These are phyloP conservation scores for Zaprionus bogoriensis DNA, from an alignment of 2,888 invertebrate species.

Conservation along the genomic window DNA sequence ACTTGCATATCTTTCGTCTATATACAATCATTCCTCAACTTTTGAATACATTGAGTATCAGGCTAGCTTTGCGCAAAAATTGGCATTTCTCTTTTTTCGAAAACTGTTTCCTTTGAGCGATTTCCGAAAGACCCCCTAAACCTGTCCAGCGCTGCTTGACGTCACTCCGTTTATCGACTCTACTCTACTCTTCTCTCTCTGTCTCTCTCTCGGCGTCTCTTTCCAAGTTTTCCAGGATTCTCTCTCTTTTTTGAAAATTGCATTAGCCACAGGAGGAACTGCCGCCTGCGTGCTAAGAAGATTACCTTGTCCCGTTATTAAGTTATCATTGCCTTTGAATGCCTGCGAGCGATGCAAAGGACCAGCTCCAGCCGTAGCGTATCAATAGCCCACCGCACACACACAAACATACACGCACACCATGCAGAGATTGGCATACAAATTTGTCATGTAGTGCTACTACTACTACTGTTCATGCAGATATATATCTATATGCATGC, in stretches of 20 bases:
- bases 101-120: too few relatives aligned
- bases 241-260: background rate
- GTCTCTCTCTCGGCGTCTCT: background rate
- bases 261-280: background rate
- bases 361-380: background rate
- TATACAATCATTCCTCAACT: too few relatives aligned
- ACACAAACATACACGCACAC: constrained; percentile 3
- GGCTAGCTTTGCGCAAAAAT: too few relatives aligned
- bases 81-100: too few relatives aligned
- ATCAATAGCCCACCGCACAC: background rate
- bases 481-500: too few relatives aligned
- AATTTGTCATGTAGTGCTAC: too few relatives aligned
- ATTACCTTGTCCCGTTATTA: constrained; percentile 5
- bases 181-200: background rate
- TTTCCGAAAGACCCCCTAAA: too few relatives aligned
- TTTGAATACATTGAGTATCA: too few relatives aligned
- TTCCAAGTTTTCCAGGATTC: background rate
- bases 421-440: too few relatives aligned
- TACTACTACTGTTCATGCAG: background rate
- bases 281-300: background rate
- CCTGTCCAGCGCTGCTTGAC: too few relatives aligned
- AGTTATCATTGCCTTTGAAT: constrained; percentile 16
- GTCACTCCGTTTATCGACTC: too few relatives aligned
- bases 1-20: too few relatives aligned
- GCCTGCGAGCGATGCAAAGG: background rate